A percentile compares a stretch with the other conserved stretches of the same genome.
Conservation (phyloP, 2,797 vertebrate species). For the Trichosurus vulpecula region DNA sequence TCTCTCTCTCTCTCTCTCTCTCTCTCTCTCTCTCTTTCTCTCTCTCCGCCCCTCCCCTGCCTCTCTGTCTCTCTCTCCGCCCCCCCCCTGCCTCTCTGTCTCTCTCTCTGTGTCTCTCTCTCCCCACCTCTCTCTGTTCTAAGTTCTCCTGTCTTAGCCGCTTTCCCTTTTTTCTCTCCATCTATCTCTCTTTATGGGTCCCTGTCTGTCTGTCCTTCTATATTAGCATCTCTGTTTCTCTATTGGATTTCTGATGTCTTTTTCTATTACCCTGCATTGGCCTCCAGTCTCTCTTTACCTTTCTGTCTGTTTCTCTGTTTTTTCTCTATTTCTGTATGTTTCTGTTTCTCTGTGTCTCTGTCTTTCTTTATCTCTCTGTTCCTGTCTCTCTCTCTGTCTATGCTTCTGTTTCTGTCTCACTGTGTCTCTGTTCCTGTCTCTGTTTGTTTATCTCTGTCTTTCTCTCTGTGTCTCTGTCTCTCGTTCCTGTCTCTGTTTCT, state of each 20-base stretch:
- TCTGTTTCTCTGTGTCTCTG: constrained; percentile 39
- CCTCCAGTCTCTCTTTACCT: neutral
- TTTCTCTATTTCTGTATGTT: constrained; percentile 25
- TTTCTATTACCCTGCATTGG: neutral
- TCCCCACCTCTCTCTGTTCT: too few species aligned
- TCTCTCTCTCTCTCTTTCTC: neutral
- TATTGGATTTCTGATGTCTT: constrained; percentile 23
- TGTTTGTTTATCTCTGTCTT: neutral
- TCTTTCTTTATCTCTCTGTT: constrained; percentile 20
- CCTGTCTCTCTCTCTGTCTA: constrained; percentile 10
- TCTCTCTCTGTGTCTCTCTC: neutral
- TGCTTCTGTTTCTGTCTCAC: neutral
- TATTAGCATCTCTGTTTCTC: neutral
- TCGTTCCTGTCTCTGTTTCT: constrained; percentile 28
- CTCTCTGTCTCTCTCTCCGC: neutral
- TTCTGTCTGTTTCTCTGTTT: neutral
- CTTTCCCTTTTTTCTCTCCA: neutral
- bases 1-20: neutral
- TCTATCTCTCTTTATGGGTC: neutral
- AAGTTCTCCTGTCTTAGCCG: neutral
- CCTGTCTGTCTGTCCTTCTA: neutral
- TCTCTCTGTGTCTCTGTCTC: constrained; percentile 33
- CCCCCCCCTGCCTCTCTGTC: neutral
- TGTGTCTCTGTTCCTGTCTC: constrained; percentile 16
- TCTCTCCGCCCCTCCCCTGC: neutral